phyloP scores from a whole-genome alignment of 2,797 vertebrate genomes.

The Chelmon rostratus region DNA sequence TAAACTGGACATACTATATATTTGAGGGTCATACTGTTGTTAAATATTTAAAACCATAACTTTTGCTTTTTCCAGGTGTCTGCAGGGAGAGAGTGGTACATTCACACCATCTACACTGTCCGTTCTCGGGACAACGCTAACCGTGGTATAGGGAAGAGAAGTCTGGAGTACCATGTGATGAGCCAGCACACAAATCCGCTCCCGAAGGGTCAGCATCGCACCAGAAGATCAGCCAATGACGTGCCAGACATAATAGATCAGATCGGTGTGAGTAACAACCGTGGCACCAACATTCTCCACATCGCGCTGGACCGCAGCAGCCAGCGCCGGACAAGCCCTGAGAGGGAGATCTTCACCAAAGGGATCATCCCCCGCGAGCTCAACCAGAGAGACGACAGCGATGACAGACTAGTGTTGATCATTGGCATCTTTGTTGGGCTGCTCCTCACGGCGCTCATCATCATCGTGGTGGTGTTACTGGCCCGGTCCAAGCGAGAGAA shows the following conservation, averaged over 20 bases:
- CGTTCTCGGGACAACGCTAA: constrained; percentile 83
- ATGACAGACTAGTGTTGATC: constrained; percentile 80
- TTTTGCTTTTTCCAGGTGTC: constrained; percentile 80
- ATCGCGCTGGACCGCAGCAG: constrained; percentile 78
- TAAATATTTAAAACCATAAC: neutral
- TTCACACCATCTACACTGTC: constrained; percentile 87
- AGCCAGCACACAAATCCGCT: constrained; percentile 41
- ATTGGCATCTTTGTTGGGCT: constrained; percentile 84
- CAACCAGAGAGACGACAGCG: constrained; percentile 66
- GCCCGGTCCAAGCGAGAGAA: constrained; percentile 83
- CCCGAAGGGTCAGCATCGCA: constrained; percentile 45
- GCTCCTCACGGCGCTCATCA: constrained; percentile 85
- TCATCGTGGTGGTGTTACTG: constrained; percentile 77
- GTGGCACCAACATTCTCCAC: constrained; percentile 87
- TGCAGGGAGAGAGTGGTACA: constrained; percentile 87
- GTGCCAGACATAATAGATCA: constrained; percentile 72
- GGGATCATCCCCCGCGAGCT: constrained; percentile 84
- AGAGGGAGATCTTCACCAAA: constrained; percentile 73
- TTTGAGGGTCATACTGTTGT: neutral
- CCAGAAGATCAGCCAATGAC: constrained; percentile 44
- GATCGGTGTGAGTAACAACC: constrained; percentile 81
- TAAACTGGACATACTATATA: neutral
- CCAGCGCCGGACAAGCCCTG: constrained; percentile 73
- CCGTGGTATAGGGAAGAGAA: constrained; percentile 86
- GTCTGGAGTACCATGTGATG: constrained; percentile 81